These are phyloP conservation scores for Drosophila sordidula DNA, from an alignment of 2,888 invertebrate species.

Conservation along the genomic window DNA sequence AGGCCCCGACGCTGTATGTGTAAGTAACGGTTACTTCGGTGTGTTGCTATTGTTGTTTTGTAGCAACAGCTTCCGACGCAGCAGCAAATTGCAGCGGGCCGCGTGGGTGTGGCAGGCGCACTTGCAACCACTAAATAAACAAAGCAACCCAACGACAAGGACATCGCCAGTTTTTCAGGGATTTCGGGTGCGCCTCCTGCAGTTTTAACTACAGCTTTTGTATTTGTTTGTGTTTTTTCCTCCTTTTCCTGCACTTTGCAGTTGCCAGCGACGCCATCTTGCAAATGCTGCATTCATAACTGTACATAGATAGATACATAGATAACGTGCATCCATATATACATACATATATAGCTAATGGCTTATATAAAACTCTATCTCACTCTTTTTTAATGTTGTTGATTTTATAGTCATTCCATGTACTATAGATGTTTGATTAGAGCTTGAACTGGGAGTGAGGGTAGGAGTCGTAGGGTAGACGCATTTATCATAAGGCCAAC, in stretches of 20 bases:
- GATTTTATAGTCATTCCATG: constrained; percentile 43
- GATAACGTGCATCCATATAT: not conserved
- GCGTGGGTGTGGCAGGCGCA: constrained; percentile 64
- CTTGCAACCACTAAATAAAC: constrained; percentile 80
- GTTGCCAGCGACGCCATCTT: constrained; percentile 54
- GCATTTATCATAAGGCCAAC: constrained; percentile 32
- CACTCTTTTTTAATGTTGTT: constrained; percentile 35
- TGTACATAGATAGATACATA: constrained; percentile 37
- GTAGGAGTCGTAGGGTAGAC: not conserved
- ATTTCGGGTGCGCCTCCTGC: constrained; percentile 40
- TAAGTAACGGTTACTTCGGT: constrained; percentile 47
- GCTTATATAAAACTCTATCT: constrained; percentile 19
- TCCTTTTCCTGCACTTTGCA: constrained; percentile 40
- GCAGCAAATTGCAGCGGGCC: constrained; percentile 53
- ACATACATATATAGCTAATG: not conserved
- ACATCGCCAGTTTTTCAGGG: too few relatives aligned
- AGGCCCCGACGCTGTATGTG: constrained; percentile 19
- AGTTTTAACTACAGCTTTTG: constrained; percentile 33
- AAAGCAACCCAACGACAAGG: constrained; percentile 34
- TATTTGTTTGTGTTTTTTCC: constrained; percentile 41
- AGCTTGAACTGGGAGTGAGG: not conserved
- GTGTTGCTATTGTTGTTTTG: constrained; percentile 51
- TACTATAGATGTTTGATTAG: constrained; percentile 32
- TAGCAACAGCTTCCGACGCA: constrained; percentile 46
- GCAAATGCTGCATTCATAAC: constrained; percentile 41